Evolutionary conservation across 53 echinoderm and acorn worm genomes (phyloP).

Genomic region (Stichopus horrens): DNA sequence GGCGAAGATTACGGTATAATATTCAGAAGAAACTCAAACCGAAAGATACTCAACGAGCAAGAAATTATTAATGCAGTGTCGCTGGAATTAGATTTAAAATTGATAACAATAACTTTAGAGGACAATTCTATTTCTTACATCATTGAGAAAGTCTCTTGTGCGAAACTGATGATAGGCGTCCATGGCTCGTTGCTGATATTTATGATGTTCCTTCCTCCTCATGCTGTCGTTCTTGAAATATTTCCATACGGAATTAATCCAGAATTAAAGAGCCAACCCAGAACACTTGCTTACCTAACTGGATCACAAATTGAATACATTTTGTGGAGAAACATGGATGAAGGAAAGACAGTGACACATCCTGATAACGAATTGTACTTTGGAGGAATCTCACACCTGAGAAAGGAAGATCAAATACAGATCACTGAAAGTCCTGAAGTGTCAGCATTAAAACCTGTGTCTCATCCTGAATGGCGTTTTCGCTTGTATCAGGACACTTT

Average conservation of each 20-base stretch:
- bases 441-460: constrained; percentile 47
- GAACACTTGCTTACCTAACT: constrained; percentile 54
- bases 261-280: constrained; percentile 65
- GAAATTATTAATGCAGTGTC: not conserved
- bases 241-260: constrained; percentile 73
- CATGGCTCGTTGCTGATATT: constrained; percentile 67
- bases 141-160: constrained; percentile 52
- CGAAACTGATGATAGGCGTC: constrained; percentile 61
- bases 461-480: constrained; percentile 66
- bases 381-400: constrained; percentile 66
- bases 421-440: constrained; percentile 61
- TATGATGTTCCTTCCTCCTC: constrained; percentile 61
- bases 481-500: constrained; percentile 73
- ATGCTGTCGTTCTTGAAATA: constrained; percentile 58
- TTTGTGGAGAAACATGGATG: constrained; percentile 59
- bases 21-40: not conserved
- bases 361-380: constrained; percentile 49
- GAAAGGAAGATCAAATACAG: constrained; percentile 44
- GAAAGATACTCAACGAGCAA: not conserved
- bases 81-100: not conserved
- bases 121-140: constrained; percentile 27
- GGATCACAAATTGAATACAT: constrained; percentile 59
- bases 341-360: constrained; percentile 53
- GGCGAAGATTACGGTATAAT: not conserved
- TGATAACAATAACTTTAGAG: constrained; percentile 4